Evolutionary conservation across 1,140 invertebrate species (phyloP), one percentile per base, ranked within the genome.

Genomic region (Rhagoletis zephyria): DNA sequence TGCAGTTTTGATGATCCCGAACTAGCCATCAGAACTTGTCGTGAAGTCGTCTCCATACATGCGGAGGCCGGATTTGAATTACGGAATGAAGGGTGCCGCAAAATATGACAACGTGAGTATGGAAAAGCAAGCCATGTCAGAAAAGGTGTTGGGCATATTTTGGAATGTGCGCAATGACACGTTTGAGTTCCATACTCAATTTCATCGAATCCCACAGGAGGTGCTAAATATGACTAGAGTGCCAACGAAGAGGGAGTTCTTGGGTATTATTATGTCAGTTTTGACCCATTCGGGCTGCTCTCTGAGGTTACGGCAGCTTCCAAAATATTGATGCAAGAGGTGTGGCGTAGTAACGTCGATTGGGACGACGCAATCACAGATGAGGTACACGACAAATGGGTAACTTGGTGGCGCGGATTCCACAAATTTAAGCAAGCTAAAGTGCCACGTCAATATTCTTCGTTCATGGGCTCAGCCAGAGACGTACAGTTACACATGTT

Each of bases 251-350:
- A 10, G 67, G 14, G 3, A 81, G 74, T 2, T 77, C 2, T 42
- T 87, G 9, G 59, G 65, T n/a, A 59, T 87, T 12, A 74, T 74
- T 6, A 87, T 87, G 86, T 48, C 86, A 10, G 61, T 51, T 87
- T 87, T 74, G 86, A 87, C 70, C 86, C 86, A 14, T 56, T 74
- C 10, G 86, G 67, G 19, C 40, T 42, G 40, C 6, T 42, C 4
- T 9, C 4, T 9, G 7, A 81, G 7, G 40, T 81, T 48, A 5
- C n/a, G 7, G 6, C 45, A 51, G 4, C 10, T 10, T 14, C 40
- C 2, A 87, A 87, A 61, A 12, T 87, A 56, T 40, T 87, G n/a
- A 7, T 87, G 42, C 67, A 61, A 12, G 12, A 81, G 0, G 10
- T 60, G 1, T 87, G 87, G 87, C 74, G 51, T n/a, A 3, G 19